phyloP scores from a whole-genome alignment of 2,888 invertebrate genomes.

The Anagyrus pseudococci region DNA sequence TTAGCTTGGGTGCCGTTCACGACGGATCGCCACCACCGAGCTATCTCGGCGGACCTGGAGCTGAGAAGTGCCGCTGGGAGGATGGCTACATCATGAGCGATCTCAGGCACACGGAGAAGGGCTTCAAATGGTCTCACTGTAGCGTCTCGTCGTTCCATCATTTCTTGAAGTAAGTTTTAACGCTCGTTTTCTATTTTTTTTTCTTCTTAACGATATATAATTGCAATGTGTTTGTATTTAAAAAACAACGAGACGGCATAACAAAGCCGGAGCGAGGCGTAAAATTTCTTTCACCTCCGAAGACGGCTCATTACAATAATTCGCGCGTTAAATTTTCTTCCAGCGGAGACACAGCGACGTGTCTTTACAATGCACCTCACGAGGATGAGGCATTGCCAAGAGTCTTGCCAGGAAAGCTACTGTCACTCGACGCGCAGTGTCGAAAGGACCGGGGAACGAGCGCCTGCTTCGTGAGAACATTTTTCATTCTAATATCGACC shows the following conservation, averaged over 20 bases:
- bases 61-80: conserved; percentile 94
- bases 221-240: not conserved
- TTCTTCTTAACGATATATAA: no score
- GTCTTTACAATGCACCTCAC: conserved; percentile 90
- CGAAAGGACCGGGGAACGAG: conserved; percentile 91
- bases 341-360: conserved; percentile 94
- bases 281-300: not conserved
- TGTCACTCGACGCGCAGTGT: conserved; percentile 92
- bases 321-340: conserved; percentile 50
- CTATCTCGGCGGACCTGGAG: conserved; percentile 92
- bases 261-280: not conserved
- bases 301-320: not conserved
- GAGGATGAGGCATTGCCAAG: conserved; percentile 90
- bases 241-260: not conserved
- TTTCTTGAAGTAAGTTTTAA: conserved; percentile 81
- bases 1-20: conserved; percentile 92
- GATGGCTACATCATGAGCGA: conserved; percentile 97
- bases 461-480: conserved; percentile 72
- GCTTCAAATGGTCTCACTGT: conserved; percentile 94
- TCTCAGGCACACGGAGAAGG: conserved; percentile 90
- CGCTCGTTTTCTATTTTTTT: not conserved
- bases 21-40: conserved; percentile 95
- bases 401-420: conserved; percentile 85
- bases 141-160: conserved; percentile 93
- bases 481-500: not conserved